Conservation (phyloP, 2,113 vertebrate species). For the Platichthys flesus region DNA sequence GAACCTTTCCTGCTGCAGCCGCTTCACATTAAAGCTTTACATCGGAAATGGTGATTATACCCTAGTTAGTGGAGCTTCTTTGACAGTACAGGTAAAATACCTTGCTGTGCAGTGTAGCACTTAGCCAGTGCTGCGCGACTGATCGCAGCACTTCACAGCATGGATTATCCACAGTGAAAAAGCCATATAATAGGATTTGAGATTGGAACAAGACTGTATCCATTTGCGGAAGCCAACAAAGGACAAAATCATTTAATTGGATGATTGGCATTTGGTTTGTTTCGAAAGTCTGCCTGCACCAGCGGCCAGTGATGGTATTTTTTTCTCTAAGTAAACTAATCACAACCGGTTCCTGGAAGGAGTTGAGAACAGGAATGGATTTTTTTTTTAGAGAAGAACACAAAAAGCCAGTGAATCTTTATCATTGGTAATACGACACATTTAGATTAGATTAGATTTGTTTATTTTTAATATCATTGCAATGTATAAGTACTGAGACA, state of each 20-base stretch:
- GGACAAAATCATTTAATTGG: constrained; percentile 30
- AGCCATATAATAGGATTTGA: constrained; percentile 3
- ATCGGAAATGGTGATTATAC: neutral
- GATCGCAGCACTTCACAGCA: neutral
- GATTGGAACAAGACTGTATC: constrained; percentile 13
- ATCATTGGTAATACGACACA: too few relatives aligned
- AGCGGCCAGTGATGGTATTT: neutral
- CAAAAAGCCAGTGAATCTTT: too few relatives aligned
- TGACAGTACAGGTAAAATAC: neutral
- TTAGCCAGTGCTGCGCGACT: neutral
- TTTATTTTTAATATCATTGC: too few relatives aligned
- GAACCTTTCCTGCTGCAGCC: neutral
- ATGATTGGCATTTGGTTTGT: constrained; percentile 22
- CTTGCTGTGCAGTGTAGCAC: neutral
- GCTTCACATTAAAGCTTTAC: neutral
- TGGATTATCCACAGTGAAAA: neutral
- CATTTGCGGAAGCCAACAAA: constrained; percentile 12
- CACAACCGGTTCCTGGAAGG: neutral
- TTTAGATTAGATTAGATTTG: too few relatives aligned
- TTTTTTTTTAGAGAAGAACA: neutral
- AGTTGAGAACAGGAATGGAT: neutral
- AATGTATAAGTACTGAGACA: too few relatives aligned
- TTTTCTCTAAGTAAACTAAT: neutral
- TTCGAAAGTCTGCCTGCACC: constrained; percentile 10
- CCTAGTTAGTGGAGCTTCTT: neutral